These are phyloP conservation scores for Cylloceria caligata DNA, from an alignment of 2,888 invertebrate genomes.

Conservation along the genomic window DNA sequence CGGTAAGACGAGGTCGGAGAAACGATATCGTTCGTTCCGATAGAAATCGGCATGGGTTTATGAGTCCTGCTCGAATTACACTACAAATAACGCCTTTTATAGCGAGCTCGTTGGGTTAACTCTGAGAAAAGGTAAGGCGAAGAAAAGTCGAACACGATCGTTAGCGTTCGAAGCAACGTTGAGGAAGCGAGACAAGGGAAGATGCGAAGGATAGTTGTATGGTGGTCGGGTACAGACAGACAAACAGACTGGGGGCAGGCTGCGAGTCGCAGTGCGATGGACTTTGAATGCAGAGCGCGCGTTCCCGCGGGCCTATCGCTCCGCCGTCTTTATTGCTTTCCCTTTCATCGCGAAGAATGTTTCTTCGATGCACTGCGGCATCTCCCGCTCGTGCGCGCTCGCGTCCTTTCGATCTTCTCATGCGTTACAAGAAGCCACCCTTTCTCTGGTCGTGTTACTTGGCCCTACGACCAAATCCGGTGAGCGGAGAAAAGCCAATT, in stretches of 20 bases:
- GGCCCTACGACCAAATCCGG: slow-evolving; percentile 2
- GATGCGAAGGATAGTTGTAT: slow-evolving; percentile 6
- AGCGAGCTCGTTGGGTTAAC: not conserved
- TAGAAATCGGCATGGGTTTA: slow-evolving; percentile 63
- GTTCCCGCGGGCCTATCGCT: slow-evolving; percentile 44
- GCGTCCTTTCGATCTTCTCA: slow-evolving; percentile 35
- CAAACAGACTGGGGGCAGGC: slow-evolving; percentile 30
- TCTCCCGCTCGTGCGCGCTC: not conserved
- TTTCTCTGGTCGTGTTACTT: slow-evolving; percentile 16
- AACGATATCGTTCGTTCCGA: slow-evolving; percentile 4
- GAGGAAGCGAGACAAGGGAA: slow-evolving; percentile 33
- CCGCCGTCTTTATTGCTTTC: slow-evolving; percentile 62
- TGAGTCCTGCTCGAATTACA: slow-evolving; percentile 63
- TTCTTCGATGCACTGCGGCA: slow-evolving; percentile 24
- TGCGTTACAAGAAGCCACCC: slow-evolving; percentile 36
- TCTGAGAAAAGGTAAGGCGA: slow-evolving; percentile 12
- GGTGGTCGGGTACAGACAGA: slow-evolving; percentile 22
- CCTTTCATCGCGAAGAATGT: slow-evolving; percentile 66
- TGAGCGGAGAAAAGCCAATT: slow-evolving; percentile 48
- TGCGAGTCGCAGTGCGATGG: not conserved
- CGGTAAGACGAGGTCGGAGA: not conserved
- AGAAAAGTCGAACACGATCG: slow-evolving; percentile 55
- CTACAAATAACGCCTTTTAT: slow-evolving; percentile 60
- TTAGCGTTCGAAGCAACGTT: slow-evolving; percentile 41
- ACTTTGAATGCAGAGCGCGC: slow-evolving; percentile 32